phyloP scores from a whole-genome alignment of 2,113 vertebrate species.

The Serilophus lunatus region DNA sequence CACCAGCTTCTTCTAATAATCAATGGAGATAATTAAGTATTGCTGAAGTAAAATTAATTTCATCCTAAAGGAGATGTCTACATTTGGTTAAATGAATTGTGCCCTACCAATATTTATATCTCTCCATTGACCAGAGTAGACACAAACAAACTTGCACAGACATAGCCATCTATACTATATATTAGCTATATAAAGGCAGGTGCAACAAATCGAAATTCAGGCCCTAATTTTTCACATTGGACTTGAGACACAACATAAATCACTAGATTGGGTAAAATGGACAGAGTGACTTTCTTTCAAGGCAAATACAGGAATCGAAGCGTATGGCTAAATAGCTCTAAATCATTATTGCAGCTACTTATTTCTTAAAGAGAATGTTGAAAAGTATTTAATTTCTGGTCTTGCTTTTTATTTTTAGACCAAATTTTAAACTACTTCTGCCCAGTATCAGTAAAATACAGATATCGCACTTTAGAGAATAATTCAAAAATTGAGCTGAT shows the following conservation, averaged over 20 bases:
- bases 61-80: not conserved
- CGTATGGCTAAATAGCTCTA: not conserved
- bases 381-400: not conserved
- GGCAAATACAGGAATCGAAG: not conserved
- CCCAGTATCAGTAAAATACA: not conserved
- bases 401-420: not conserved
- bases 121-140: not conserved
- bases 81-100: not conserved
- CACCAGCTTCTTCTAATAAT: not conserved
- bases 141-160: not conserved
- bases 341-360: not conserved
- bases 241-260: not conserved
- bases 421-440: not conserved
- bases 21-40: not conserved
- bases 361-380: not conserved
- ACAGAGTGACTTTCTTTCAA: not conserved
- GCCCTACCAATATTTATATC: not conserved
- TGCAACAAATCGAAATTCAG: not conserved
- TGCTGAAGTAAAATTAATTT: not conserved
- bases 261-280: not conserved
- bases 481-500: not conserved
- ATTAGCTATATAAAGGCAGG: not conserved
- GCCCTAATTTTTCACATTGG: not conserved
- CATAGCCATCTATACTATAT: not conserved
- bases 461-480: not conserved